Base-by-base conservation (phyloP, 2,797 vertebrate genomes). In the Hydrolagus colliei region DNA sequence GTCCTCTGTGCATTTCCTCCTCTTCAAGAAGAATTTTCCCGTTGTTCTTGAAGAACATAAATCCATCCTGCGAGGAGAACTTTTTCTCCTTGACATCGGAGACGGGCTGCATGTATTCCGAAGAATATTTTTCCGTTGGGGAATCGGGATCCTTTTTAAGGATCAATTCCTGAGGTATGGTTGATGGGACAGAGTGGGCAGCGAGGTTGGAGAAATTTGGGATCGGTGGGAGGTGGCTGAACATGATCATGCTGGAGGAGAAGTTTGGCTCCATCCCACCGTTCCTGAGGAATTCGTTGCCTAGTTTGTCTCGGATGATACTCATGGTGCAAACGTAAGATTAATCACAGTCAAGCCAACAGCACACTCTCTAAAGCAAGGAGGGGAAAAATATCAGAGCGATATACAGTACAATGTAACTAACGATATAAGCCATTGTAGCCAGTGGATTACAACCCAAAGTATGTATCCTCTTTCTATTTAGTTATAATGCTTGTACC, bases 171-270 rank as follows among this genome's bases (percentile, higher is more conserved):
- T 96, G 97, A 87, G 96, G 93, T 90, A 95, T 90, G 88, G 94
- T 94, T 2, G 91, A 91, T 92, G 93, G 95, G 87, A 96, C 94
- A 9, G 96, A 93, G 93, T 95, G 92, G 85, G 96, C 94, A 87
- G 97, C 93, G 89, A 97, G 94, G 86, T 97, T 95, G 18, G 97
- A 95, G 90, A 99, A 98, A 94, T 97, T 98, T 94, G 97, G 96
- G 92, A 99, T 97, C 41, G 97, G 97, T 76, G 97, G 97, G 87
- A 99, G 95, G 93, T 98, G 97, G 92, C 96, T 98, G 93, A 99
- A 98, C 97, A 98, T 97, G 87, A 97, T 95, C 97, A 98, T 97
- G 90, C 97, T 92, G 87, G 95, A 96, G 88, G 97, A 93, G 87
- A 97, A 98, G 88, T 95, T 93, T 89, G 97, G 96, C 92, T 98